These are phyloP conservation scores for Zaprionus bogoriensis DNA, from an alignment of 2,888 invertebrate species.

Conservation along the genomic window DNA sequence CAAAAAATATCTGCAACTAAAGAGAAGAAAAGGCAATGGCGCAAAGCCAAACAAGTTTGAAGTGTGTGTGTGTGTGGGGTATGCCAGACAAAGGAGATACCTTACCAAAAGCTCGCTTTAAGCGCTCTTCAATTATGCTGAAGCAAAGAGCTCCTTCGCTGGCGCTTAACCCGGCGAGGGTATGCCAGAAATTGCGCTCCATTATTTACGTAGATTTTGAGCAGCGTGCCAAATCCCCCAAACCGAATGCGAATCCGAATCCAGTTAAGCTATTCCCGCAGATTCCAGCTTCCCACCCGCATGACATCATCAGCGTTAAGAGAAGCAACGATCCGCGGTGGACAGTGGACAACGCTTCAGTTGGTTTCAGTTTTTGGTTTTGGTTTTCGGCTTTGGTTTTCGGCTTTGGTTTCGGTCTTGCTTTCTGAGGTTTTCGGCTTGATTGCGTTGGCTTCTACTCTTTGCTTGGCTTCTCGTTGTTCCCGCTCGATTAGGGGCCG, in stretches of 20 bases:
- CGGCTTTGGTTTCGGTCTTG: constrained; percentile 29
- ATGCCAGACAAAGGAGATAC: constrained; percentile 2
- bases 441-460: constrained; percentile 43
- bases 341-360: constrained; percentile 53
- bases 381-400: constrained; percentile 24
- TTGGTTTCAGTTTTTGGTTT: constrained; percentile 22
- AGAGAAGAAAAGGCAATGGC: constrained; percentile 26
- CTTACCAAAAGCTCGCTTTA: background rate
- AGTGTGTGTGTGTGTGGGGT: too few relatives aligned
- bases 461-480: constrained; percentile 21
- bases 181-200: constrained; percentile 25
- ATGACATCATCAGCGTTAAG: constrained; percentile 65
- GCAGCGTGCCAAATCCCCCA: constrained; percentile 64
- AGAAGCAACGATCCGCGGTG: constrained; percentile 50
- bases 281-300: constrained; percentile 15
- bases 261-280: constrained; percentile 32
- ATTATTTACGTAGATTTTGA: constrained; percentile 46
- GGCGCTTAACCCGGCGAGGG: background rate
- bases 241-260: constrained; percentile 43
- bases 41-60: constrained; percentile 26
- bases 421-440: constrained; percentile 48
- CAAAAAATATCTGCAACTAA: constrained; percentile 22
- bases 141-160: background rate
- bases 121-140: too few relatives aligned
- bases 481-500: constrained; percentile 20